These are phyloP conservation scores for Criorhina ranunculi DNA, from an alignment of 2,888 invertebrate species.

Conservation along the genomic window DNA sequence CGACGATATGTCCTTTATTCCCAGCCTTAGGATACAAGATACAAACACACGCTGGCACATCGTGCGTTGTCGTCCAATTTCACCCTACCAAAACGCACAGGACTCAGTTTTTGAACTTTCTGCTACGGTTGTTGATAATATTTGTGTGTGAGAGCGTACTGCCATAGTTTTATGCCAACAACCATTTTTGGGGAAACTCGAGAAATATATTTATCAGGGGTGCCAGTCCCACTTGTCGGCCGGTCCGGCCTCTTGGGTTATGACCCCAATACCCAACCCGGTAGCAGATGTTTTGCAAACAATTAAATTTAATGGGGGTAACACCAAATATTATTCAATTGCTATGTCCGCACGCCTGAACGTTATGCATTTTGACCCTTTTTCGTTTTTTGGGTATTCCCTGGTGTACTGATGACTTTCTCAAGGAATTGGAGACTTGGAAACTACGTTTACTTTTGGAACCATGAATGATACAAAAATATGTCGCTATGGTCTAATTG, in stretches of 20 bases:
- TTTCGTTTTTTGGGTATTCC: constrained; percentile 8
- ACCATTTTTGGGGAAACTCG: constrained; percentile 44
- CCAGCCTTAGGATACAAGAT: constrained; percentile 19
- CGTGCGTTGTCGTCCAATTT: constrained; percentile 7
- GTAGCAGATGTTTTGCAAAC: constrained; percentile 74
- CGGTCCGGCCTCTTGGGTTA: constrained; percentile 51
- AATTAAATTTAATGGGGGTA: constrained; percentile 76
- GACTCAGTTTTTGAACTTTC: constrained; percentile 59
- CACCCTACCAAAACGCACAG: constrained; percentile 44
- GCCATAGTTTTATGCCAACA: constrained; percentile 27
- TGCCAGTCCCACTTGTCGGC: constrained; percentile 52
- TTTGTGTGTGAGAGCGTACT: constrained; percentile 35
- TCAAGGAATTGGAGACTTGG: background rate
- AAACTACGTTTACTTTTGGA: background rate
- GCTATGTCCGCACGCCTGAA: constrained; percentile 74
- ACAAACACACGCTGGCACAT: constrained; percentile 15
- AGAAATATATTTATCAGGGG: constrained; percentile 47
- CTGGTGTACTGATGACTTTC: constrained; percentile 5
- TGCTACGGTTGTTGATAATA: constrained; percentile 51
- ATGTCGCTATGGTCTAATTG: constrained; percentile 45
- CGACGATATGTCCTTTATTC: constrained; percentile 55
- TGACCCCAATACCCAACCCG: constrained; percentile 66
- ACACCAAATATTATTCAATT: constrained; percentile 77
- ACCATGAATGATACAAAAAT: constrained; percentile 47
- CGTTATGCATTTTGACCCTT: constrained; percentile 66